Percentiles rank a stretch among this genome's conserved stretches.
Evolutionary conservation across 2,888 invertebrate species (phyloP).

Genomic region (Lasioglossum malachurum): DNA sequence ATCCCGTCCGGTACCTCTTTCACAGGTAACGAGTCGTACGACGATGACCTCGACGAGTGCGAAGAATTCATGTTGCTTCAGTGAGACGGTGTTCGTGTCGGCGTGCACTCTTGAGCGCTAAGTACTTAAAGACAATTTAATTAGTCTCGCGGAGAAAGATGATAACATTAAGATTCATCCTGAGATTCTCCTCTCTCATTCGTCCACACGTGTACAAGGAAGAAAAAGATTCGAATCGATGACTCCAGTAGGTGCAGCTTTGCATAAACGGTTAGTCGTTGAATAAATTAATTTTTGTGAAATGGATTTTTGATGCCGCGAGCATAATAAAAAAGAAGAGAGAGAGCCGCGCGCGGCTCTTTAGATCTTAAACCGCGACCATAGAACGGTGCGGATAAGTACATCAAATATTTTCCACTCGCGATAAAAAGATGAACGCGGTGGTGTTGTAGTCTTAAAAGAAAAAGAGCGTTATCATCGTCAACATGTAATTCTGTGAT

Average conservation of each 20-base stretch:
- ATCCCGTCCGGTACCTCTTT: slow-evolving; percentile 71
- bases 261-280: slow-evolving; percentile 40
- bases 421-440: slow-evolving; percentile 32
- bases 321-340: neutral
- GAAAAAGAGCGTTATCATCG: slow-evolving; percentile 40
- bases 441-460: slow-evolving; percentile 32
- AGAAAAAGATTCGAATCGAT: slow-evolving; percentile 29
- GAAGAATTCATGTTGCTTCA: slow-evolving; percentile 81
- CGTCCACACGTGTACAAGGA: slow-evolving; percentile 55
- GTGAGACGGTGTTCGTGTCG: slow-evolving; percentile 47
- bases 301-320: slow-evolving; percentile 24
- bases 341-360: neutral
- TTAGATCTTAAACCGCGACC: slow-evolving; percentile 46
- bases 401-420: slow-evolving; percentile 39
- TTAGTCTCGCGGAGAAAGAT: slow-evolving; percentile 35
- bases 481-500: slow-evolving; percentile 46
- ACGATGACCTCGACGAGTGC: slow-evolving; percentile 80
- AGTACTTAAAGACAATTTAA: slow-evolving; percentile 73
- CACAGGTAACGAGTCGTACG: slow-evolving; percentile 69
- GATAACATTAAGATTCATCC: slow-evolving; percentile 30
- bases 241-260: slow-evolving; percentile 31
- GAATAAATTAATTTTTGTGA: slow-evolving; percentile 25
- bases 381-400: slow-evolving; percentile 17
- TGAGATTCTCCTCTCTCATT: slow-evolving; percentile 48
- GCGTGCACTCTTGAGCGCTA: slow-evolving; percentile 32